These are phyloP conservation scores for Betta splendens DNA, from an alignment of 2,797 vertebrate genomes.

Conservation along the genomic window DNA sequence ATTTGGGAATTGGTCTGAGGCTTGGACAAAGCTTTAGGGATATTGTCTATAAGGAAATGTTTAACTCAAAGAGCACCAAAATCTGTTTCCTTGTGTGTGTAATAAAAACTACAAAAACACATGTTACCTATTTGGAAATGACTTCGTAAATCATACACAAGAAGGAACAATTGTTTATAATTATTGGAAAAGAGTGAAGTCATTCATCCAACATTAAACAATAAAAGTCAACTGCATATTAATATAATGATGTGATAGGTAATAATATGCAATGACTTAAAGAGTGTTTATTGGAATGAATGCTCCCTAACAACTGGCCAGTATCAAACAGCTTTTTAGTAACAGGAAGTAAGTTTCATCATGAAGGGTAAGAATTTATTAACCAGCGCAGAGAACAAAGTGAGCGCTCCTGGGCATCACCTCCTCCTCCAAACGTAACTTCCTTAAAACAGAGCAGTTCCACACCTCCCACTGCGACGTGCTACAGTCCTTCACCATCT, in stretches of 20 bases:
- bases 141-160: conserved; percentile 20
- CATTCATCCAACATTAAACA: no score
- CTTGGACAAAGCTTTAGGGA: no score
- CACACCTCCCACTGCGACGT: background rate
- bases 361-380: background rate
- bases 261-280: no score
- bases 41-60: no score
- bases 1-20: no score
- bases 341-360: background rate
- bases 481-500: background rate
- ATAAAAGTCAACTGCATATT: no score
- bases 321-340: no score
- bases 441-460: conserved; percentile 24
- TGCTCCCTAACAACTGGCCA: no score
- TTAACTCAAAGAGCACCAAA: background rate
- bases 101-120: background rate
- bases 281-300: no score
- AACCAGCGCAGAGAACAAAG: background rate
- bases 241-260: no score
- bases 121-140: background rate
- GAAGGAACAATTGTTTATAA: background rate
- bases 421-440: background rate
- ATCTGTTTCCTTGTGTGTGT: background rate
- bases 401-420: background rate
- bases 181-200: background rate